Evolutionary conservation across 2,113 vertebrate species (phyloP).

Genomic region (Corvus hawaiiensis): DNA sequence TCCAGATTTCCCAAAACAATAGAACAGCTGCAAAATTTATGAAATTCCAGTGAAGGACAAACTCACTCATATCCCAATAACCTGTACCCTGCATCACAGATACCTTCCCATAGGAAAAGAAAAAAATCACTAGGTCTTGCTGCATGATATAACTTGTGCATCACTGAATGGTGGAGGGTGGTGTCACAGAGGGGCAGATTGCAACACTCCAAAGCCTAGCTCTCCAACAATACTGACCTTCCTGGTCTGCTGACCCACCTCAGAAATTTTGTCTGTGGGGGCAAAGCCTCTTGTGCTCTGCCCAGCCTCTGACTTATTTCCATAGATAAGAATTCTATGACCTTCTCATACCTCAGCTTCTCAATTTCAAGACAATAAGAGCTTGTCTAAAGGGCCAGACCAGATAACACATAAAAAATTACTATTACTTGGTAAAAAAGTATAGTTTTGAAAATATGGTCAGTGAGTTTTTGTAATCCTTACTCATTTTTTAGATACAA

Average conservation of each 20-base stretch:
- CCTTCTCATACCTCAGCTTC: not conserved
- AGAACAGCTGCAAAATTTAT: not conserved
- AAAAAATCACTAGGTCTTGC: not conserved
- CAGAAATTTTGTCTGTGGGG: fast-evolving
- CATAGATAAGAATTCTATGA: not conserved
- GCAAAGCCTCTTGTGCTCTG: not conserved
- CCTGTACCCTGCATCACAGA: not conserved
- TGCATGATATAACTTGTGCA: not conserved
- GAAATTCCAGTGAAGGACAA: not conserved
- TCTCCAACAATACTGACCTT: not conserved
- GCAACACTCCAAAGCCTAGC: not conserved
- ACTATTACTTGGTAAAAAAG: not conserved
- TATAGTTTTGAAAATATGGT: not conserved
- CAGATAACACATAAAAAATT: not conserved
- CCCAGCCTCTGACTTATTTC: not conserved
- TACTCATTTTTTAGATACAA: not conserved
- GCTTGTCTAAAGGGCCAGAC: not conserved
- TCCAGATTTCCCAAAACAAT: not conserved
- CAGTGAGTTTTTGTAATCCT: not conserved
- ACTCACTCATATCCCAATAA: fast-evolving
- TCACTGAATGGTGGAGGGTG: not conserved
- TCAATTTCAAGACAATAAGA: not conserved
- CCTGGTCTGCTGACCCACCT: not conserved
- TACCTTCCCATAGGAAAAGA: not conserved
- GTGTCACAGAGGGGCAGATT: not conserved